Percentiles rank a stretch among this genome's conserved stretches.
Evolutionary conservation across 2,888 invertebrate genomes (phyloP).

Genomic region (Agonopterix alstromeriana): DNA sequence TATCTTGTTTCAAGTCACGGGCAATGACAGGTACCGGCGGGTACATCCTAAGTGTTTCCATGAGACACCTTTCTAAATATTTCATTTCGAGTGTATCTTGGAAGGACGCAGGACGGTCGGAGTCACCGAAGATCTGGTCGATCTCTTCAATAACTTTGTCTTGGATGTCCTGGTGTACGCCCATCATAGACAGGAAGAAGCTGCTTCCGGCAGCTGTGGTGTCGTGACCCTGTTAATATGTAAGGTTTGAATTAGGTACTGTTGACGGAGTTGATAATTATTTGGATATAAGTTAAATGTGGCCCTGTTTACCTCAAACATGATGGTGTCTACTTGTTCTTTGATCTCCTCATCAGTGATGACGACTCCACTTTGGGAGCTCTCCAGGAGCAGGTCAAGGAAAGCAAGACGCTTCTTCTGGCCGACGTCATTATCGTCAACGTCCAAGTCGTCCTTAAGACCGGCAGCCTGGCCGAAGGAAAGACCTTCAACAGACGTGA

Average conservation of each 20-base stretch:
- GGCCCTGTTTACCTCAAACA: conserved; percentile 82
- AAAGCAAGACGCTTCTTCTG: conserved; percentile 91
- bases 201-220: conserved; percentile 90
- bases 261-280: too few species aligned
- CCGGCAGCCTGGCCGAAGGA: conserved; percentile 84
- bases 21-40: conserved; percentile 89
- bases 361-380: conserved; percentile 82
- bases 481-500: conserved; percentile 78
- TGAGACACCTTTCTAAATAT: conserved; percentile 86
- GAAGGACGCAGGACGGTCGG: conserved; percentile 85
- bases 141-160: conserved; percentile 84
- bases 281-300: too few species aligned
- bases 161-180: conserved; percentile 84
- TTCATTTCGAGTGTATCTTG: conserved; percentile 92
- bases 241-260: too few species aligned
- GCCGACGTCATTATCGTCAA: conserved; percentile 86
- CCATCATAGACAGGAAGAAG: conserved; percentile 87
- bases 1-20: conserved; percentile 82
- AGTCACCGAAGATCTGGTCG: conserved; percentile 85
- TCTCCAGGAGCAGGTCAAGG: conserved; percentile 89
- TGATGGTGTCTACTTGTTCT: conserved; percentile 90
- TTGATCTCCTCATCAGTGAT: conserved; percentile 87
- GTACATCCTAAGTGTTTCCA: conserved; percentile 88
- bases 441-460: conserved; percentile 88
- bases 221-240: conserved; percentile 80